A percentile compares a stretch with the other conserved stretches of the same genome.
Evolutionary conservation across 2,888 invertebrate genomes (phyloP).

Genomic region (Eupithecia tripunctaria): DNA sequence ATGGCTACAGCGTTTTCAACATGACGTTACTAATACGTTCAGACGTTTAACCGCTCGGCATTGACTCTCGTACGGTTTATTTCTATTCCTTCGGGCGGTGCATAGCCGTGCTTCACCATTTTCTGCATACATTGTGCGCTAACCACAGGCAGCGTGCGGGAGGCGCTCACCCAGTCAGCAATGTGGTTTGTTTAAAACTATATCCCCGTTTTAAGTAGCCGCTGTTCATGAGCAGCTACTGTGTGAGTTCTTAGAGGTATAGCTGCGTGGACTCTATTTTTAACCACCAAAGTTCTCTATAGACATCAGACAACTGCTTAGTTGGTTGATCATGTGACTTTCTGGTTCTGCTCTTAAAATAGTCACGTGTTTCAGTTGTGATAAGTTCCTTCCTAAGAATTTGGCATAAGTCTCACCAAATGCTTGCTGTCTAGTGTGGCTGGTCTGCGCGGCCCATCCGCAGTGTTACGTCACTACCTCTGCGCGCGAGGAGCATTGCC

Average conservation of each 20-base stretch:
- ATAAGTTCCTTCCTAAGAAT: not conserved
- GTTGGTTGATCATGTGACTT: no score
- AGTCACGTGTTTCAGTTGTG: not conserved
- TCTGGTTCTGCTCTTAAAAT: not conserved
- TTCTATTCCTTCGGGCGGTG: constrained; percentile 18
- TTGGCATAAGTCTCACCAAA: not conserved
- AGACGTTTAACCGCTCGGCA: not conserved
- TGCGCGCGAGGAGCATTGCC: constrained; percentile 24
- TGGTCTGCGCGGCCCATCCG: constrained; percentile 2
- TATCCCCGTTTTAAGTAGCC: constrained; percentile 53
- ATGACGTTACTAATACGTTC: not conserved
- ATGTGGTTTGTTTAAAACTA: constrained; percentile 65
- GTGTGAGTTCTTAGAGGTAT: not conserved
- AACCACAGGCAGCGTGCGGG: constrained; percentile 14
- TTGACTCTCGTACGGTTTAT: constrained; percentile 11
- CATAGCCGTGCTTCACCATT: not conserved
- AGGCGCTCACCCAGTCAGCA: constrained; percentile 51
- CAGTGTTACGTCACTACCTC: constrained; percentile 31
- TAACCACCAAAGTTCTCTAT: not conserved
- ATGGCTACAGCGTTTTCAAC: not conserved
- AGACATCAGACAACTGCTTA: not conserved
- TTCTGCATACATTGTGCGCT: constrained; percentile 34
- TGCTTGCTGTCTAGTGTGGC: not conserved
- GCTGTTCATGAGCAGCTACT: constrained; percentile 49
- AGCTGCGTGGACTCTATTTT: not conserved